Evolutionary conservation across 2,888 invertebrate species (phyloP).

Genomic region (Pyrocoelia pectoralis): DNA sequence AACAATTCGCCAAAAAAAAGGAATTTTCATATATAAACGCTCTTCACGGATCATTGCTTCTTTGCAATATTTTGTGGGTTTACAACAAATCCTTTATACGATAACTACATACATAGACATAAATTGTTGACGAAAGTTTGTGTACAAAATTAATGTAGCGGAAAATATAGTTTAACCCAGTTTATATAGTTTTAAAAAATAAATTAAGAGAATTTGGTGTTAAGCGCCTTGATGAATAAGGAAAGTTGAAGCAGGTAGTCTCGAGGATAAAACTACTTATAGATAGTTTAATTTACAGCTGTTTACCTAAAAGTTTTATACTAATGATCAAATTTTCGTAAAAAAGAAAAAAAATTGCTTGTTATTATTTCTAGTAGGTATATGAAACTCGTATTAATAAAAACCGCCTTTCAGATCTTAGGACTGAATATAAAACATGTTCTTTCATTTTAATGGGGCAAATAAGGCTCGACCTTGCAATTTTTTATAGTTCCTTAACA

Average conservation of each 20-base stretch:
- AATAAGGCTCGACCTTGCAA: too few species aligned
- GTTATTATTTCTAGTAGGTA: too few species aligned
- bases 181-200: slow-evolving; percentile 8
- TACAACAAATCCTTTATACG: background rate
- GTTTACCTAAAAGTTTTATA: slow-evolving; percentile 8
- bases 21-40: background rate
- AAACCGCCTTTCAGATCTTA: too few species aligned
- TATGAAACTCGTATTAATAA: too few species aligned
- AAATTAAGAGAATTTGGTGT: background rate
- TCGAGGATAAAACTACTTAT: background rate
- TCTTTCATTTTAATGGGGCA: too few species aligned
- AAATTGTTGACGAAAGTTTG: slow-evolving; percentile 4
- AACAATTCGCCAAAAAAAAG: background rate
- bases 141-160: slow-evolving; percentile 3
- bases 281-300: slow-evolving; percentile 4
- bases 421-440: too few species aligned
- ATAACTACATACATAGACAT: background rate
- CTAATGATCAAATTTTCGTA: background rate
- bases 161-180: slow-evolving; percentile 8
- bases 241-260: background rate
- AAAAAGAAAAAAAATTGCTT: too few species aligned
- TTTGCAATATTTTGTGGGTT: background rate
- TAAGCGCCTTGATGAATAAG: background rate
- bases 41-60: background rate
- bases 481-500: too few species aligned